Conservation (phyloP, 2,797 vertebrate species). For the Sebastes hopkinsi region DNA sequence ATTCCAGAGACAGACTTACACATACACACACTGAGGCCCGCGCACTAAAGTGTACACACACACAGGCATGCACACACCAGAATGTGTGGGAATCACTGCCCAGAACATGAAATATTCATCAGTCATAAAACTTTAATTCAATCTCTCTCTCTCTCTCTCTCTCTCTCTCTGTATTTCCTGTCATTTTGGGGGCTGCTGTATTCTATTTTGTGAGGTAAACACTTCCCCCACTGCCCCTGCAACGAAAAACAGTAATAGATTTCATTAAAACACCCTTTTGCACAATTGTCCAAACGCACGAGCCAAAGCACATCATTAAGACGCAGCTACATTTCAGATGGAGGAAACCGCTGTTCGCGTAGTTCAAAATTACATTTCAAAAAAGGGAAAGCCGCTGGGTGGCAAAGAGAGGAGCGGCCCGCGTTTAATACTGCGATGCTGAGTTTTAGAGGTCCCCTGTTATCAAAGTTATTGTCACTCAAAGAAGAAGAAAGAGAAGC, state of each 20-base stretch:
- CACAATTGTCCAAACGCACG: conserved; percentile 52
- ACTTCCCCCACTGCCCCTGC: conserved; percentile 35
- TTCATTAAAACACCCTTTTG: conserved; percentile 58
- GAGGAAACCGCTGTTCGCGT: conserved; percentile 22
- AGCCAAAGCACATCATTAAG: conserved; percentile 60
- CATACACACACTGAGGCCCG: conserved; percentile 25
- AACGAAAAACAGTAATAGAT: conserved; percentile 53
- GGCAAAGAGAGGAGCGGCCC: conserved; percentile 26
- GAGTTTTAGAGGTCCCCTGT: conserved; percentile 37
- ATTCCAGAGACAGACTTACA: conserved; percentile 37
- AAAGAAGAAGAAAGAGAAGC: conserved; percentile 9
- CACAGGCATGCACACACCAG: conserved; percentile 39
- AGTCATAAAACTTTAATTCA: conserved; percentile 95
- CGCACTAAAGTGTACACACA: conserved; percentile 1
- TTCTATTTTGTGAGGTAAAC: conserved; percentile 69
- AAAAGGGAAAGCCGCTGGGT: conserved; percentile 35
- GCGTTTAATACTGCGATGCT: conserved; percentile 31
- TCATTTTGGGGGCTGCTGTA: conserved; percentile 63
- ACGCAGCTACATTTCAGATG: conserved; percentile 20
- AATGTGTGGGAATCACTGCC: conserved; percentile 86
- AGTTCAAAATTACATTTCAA: conserved; percentile 44
- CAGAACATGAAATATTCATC: conserved; percentile 95
- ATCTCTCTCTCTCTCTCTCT: conserved; percentile 70
- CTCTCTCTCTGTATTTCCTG: conserved; percentile 49
- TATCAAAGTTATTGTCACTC: conserved; percentile 47